phyloP scores from a whole-genome alignment of 2,797 vertebrate species.

The Diceros bicornis region DNA sequence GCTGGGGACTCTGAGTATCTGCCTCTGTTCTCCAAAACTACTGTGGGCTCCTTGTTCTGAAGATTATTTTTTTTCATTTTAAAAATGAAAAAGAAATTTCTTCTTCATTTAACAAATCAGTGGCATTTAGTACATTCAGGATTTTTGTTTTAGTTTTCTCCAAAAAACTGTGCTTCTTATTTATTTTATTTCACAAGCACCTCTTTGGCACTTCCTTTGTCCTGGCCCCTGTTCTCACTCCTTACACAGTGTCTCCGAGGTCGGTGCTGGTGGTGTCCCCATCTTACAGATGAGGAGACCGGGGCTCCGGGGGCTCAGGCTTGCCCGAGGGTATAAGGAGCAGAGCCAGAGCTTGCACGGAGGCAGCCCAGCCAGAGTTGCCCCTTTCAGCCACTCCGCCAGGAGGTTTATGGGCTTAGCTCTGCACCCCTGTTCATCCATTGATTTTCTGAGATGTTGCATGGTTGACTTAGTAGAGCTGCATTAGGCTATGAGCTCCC shows the following conservation, averaged over 20 bases:
- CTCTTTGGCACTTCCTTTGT: neutral
- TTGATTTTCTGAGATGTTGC: neutral
- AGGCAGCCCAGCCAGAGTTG: neutral
- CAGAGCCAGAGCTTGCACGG: neutral
- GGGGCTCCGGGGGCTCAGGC: neutral
- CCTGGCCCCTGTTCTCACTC: neutral
- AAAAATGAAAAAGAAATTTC: neutral
- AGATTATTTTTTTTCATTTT: neutral
- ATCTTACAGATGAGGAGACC: neutral
- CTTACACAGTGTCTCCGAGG: neutral
- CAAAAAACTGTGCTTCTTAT: neutral
- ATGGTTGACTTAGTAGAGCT: neutral
- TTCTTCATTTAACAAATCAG: neutral
- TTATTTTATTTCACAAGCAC: neutral
- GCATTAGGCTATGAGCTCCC: neutral
- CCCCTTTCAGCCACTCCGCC: neutral
- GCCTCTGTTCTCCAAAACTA: neutral
- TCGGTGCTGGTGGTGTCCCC: neutral
- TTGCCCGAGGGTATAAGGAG: neutral
- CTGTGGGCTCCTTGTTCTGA: neutral
- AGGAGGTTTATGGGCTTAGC: neutral
- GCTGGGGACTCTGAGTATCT: neutral
- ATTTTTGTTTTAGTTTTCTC: neutral
- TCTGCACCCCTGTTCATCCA: neutral
- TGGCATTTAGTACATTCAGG: neutral